phyloP scores from a whole-genome alignment of 2,113 vertebrate species.

The Globicephala melas region DNA sequence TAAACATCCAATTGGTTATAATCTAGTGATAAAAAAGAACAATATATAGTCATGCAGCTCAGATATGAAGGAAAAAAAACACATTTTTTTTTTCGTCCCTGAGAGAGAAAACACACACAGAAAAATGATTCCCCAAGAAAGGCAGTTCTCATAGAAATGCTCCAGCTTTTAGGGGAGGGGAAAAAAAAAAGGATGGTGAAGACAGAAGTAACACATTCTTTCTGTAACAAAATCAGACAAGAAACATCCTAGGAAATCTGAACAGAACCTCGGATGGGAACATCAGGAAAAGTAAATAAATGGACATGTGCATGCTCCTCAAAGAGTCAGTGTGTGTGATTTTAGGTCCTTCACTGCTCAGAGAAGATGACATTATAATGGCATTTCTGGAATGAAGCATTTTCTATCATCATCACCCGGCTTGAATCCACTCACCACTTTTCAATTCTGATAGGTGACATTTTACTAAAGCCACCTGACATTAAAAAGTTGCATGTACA shows the following conservation, averaged over 20 bases:
- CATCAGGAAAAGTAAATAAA: conserved; percentile 63
- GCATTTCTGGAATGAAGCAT: conserved; percentile 19
- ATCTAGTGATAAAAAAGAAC: conserved; percentile 69
- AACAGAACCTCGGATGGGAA: conserved; percentile 41
- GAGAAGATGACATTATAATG: conserved; percentile 8
- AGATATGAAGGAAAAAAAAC: background rate
- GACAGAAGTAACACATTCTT: conserved; percentile 64
- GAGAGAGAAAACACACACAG: conserved; percentile 72
- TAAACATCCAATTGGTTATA: conserved; percentile 64
- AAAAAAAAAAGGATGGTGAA: conserved; percentile 70
- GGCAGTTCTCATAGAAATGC: conserved; percentile 70
- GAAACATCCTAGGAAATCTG: background rate
- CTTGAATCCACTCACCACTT: background rate
- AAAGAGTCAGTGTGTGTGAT: background rate
- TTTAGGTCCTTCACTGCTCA: conserved; percentile 10
- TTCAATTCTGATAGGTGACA: conserved; percentile 45
- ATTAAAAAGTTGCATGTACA: background rate
- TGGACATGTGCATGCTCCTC: conserved; percentile 13
- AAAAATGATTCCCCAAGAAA: conserved; percentile 70
- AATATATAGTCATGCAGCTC: background rate
- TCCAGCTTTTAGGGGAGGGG: conserved; percentile 24
- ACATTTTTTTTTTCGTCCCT: background rate
- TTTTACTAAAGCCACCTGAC: conserved; percentile 10
- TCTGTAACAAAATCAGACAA: conserved; percentile 66
- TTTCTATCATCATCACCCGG: background rate